Conservation (phyloP, 2,113 vertebrate genomes). For the Prinia subflava region DNA sequence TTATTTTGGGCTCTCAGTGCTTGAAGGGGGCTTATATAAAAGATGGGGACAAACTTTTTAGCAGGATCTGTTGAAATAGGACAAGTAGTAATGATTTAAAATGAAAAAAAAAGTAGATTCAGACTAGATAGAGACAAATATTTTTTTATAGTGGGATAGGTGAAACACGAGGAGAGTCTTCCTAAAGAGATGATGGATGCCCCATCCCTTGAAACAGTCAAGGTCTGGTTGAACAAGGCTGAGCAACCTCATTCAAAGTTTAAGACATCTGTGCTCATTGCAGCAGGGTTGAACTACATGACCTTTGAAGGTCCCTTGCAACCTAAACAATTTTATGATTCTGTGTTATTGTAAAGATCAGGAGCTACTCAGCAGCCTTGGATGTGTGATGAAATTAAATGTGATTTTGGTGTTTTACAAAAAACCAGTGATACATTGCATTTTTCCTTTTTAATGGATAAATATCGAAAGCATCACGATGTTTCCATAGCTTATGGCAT, state of each 20-base stretch:
- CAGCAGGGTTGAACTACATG: not conserved
- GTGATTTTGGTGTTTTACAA: not conserved
- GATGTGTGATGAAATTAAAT: not conserved
- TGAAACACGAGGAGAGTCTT: not conserved
- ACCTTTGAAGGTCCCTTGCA: not conserved
- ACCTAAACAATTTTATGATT: not conserved
- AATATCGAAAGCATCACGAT: not conserved
- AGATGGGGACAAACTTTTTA: not conserved
- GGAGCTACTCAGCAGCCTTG: not conserved
- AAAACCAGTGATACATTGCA: not conserved
- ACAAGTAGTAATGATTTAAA: not conserved
- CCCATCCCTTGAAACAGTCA: not conserved
- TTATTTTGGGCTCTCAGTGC: not conserved
- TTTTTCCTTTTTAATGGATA: not conserved
- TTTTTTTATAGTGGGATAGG: not conserved
- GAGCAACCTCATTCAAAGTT: not conserved
- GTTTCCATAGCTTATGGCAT: not conserved
- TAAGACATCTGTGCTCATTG: not conserved
- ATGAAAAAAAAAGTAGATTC: not conserved
- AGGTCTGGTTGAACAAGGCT: rapidly evolving
- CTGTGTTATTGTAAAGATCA: not conserved
- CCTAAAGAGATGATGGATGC: not conserved
- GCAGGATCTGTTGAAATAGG: not conserved
- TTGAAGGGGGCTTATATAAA: not conserved
- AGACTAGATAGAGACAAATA: not conserved